Percentiles rank a stretch among this genome's conserved stretches.
Evolutionary conservation across 2,888 invertebrate species (phyloP).

Genomic region (Hirtodrosophila duncani): DNA sequence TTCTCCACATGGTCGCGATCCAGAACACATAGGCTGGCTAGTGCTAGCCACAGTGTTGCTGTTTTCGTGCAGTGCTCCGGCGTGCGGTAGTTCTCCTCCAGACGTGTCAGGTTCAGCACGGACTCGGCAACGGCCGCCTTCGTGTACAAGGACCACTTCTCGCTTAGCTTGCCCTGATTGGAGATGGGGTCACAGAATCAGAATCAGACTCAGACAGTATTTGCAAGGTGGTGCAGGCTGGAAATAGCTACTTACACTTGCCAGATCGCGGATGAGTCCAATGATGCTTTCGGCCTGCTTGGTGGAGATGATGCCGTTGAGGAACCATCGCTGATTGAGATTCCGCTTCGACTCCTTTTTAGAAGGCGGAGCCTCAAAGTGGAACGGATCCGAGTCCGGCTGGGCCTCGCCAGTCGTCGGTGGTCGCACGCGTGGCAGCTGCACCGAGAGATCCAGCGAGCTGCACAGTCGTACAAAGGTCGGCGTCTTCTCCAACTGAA

Average conservation of each 20-base stretch:
- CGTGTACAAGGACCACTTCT: conserved; percentile 91
- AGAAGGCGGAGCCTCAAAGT: conserved; percentile 56
- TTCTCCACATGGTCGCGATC: conserved; percentile 93
- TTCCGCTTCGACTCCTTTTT: conserved; percentile 75
- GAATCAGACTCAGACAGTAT: no score
- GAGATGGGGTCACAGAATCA: conserved; percentile 44
- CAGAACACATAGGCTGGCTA: conserved; percentile 95
- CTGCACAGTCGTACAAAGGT: conserved; percentile 76
- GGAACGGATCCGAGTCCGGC: conserved; percentile 46
- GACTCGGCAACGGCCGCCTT: conserved; percentile 93
- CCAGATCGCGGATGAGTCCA: conserved; percentile 93
- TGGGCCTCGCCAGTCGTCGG: conserved; percentile 22
- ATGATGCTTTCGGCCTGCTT: conserved; percentile 94
- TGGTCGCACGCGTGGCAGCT: conserved; percentile 52
- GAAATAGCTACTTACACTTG: conserved; percentile 83
- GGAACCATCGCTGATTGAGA: conserved; percentile 86
- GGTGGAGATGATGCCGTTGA: conserved; percentile 89
- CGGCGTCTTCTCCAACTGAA: conserved; percentile 80
- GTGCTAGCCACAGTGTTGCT: conserved; percentile 93
- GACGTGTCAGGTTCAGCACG: conserved; percentile 88
- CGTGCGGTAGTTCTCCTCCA: conserved; percentile 86
- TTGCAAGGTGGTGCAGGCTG: no score
- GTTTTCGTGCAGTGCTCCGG: conserved; percentile 89
- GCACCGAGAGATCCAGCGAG: conserved; percentile 76
- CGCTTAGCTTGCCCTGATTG: conserved; percentile 92